Base-by-base conservation (phyloP, 2,113 vertebrate genomes). In the Bostrychus sinensis region DNA sequence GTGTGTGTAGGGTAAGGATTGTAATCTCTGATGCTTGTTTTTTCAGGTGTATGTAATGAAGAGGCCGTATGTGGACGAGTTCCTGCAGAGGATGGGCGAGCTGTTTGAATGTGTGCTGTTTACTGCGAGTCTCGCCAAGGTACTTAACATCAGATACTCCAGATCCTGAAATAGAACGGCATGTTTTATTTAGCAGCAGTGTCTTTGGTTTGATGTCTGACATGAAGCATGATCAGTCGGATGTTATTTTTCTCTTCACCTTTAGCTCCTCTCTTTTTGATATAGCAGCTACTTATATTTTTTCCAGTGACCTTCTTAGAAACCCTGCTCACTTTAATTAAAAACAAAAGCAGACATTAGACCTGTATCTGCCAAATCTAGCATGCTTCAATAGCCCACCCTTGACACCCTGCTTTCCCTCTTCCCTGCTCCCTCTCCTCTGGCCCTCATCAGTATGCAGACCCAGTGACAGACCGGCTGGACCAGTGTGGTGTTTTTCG, bases 101-200 rank as follows among this genome's bases (percentile, higher is more conserved):
- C 84, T 96, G 84, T 96, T 95, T 82, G 95, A 96, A 70, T 96
- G 95, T 86, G 92, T 96, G 70, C 92, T 96, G 68, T 96, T 96
- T 87, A 96, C 95, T 67, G 95, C 94, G 88, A 96, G 95, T 75
- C 88, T 96, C 9, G 93, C 95, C 53, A 96, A 96, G 93, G 95
- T 96, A 93, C 45, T 30, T 43, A 4, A 53, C 50, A 51, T 46
- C 26, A 5, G 25, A 30, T 26, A 53, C 26, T 26, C 25, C 23
- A 26, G 32, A 22, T n/a, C 17, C 68, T 17, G 16, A 62, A 72
- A 74, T 34, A 28, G 32, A 76, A n/a, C 3, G 11, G 46, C 11
- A 32, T 48, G 6, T 56, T 58, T 57, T 51, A 48, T 55, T 72
- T 58, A 59, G 55, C 58, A 3, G 25, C 2, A 10, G 11, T 5